Evolutionary conservation across 2,888 invertebrate species (phyloP), one percentile per base, ranked within the genome.

Genomic region (Pterostichus niger): DNA sequence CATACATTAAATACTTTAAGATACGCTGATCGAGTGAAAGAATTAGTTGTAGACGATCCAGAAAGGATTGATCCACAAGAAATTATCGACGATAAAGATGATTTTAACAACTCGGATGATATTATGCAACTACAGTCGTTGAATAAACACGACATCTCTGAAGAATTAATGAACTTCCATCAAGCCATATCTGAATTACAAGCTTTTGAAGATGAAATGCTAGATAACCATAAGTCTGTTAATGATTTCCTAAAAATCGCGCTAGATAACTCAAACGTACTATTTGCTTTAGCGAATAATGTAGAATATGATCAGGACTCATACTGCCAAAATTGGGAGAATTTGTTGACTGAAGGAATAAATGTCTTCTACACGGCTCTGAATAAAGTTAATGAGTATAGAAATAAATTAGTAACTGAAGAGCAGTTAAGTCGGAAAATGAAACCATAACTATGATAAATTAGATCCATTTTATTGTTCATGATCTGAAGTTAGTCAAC

Each of bases 261-360:
- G 87, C 91, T 93, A 87, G 93, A 94, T 88, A 95, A 96, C 89
- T 94, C 94, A 87, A 91, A 92, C 88, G 94, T 93, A 85, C 92
- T 98, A 84, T 93, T 97, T 86, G 93, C 93, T 87, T 93, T 95
- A 91, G 97, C 98, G 31, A 94, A 97, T 87, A 96, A 96, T 90
- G 98, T 98, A 52, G 98, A 98, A 90, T 99, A 98, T 91, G 98
- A 99, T 91, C 97, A 97, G 91, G 98, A 98, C 92, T 97, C 95
- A 79, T 98, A 98, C 91, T 97, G 97, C 88, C 94, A 95, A 88
- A 95, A 96, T 86, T 94, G 98, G 92, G 96, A 97, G 90, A 94
- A 94, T 87, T 91, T 97, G 68, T 92, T 98, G 87, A 92, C 94
- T 87, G 96, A 96, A 89, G 94, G 96, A 88, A 91, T 96, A 84